These are phyloP conservation scores for Eublepharis macularius DNA, from an alignment of 2,113 vertebrate species.

Conservation along the genomic window DNA sequence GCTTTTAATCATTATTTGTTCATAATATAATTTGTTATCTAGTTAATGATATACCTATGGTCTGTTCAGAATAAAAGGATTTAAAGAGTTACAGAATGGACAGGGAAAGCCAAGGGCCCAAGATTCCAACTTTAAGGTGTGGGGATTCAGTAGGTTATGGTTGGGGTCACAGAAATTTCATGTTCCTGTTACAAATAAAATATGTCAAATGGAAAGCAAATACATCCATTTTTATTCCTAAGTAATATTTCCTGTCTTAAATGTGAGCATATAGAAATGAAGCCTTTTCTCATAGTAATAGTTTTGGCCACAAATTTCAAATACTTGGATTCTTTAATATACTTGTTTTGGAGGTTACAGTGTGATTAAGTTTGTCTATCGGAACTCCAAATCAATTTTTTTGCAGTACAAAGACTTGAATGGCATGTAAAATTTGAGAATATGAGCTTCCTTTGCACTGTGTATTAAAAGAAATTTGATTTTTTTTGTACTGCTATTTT, in stretches of 20 bases:
- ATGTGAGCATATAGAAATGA: neutral
- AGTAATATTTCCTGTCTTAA: neutral
- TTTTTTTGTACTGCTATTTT: neutral
- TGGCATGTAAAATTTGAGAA: constrained; percentile 10
- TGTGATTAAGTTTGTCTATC: neutral
- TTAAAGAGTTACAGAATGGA: no score
- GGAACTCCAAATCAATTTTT: neutral
- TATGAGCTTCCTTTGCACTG: neutral
- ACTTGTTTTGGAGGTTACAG: rapidly evolving
- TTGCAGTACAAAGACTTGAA: neutral
- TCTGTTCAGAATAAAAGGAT: no score
- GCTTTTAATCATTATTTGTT: no score
- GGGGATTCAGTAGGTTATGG: neutral
- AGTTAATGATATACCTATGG: no score
- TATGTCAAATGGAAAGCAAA: neutral
- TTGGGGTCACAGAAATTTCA: neutral
- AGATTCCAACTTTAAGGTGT: neutral
- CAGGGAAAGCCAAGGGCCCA: neutral
- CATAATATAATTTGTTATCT: no score
- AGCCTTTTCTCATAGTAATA: neutral
- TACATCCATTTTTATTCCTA: neutral
- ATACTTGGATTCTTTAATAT: neutral
- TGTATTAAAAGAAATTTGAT: neutral
- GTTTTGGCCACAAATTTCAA: neutral
- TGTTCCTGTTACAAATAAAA: neutral